Base-by-base conservation (phyloP, 2,888 invertebrate genomes). In the Pheosia gnoma region DNA sequence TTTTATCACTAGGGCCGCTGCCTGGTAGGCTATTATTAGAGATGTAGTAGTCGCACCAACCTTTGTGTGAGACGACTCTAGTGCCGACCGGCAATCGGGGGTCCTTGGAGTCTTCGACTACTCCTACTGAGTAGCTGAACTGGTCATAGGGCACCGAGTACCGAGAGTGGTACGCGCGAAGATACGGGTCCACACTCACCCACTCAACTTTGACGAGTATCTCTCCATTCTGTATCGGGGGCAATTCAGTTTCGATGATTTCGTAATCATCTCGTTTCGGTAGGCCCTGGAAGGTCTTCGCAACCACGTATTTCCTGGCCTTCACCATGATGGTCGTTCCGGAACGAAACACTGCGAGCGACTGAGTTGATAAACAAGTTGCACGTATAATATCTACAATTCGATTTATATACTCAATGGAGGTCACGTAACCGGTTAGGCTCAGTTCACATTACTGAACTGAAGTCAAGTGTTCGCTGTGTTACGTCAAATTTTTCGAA, bases 61-160 rank as follows among this genome's bases (percentile, higher is more conserved):
- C 82, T 62, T 94, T 90, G 72, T 94, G 86, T 8, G 94, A 94
- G 0, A 95, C 87, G 5, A 96, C 90, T 75, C 93, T 86, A 59
- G 91, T 91, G 0, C 95, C 96, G 8, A 94, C 94, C 3, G 95
- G 95, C 79, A 86, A 96, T 1, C 94, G 82, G 0, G 90, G 71
- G 78, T 95, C 91, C 73, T 94, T 95, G 13, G 96, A 96, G 67
- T 96, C 95, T 59, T 95, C 80, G 8, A 96, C 95, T 76, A 77
- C 49, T 38, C 82, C 87, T 3, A 87, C 79, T 68, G 84, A 80
- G 54, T 54, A 79, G 4, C 83, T 75, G 60, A 81, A 84, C 66
- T 85, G 85, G 62, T 87, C 86, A 63, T 83, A 85, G 0, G 85
- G 86, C 4, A 79, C 57, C 1, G 75, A 41, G 13, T 60, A 58